Evolutionary conservation across 2,113 vertebrate species (phyloP).

Genomic region (Agapornis roseicollis): DNA sequence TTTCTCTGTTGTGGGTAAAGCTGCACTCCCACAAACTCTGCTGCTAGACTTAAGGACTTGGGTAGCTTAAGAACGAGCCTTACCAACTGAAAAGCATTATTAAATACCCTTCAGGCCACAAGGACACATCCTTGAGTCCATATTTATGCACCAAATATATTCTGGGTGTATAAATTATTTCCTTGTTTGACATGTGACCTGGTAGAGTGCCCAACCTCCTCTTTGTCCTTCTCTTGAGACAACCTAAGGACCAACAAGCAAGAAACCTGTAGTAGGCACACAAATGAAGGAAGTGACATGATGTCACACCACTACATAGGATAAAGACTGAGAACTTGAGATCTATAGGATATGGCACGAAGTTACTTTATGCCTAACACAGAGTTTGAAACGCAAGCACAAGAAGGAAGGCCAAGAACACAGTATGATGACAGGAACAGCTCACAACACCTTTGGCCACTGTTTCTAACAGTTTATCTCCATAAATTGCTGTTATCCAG

Average conservation of each 20-base stretch:
- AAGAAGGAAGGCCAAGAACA: not conserved
- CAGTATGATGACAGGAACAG: not conserved
- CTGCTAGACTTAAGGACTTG: not conserved
- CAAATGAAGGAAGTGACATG: not conserved
- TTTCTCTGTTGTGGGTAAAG: not conserved
- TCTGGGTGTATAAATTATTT: not conserved
- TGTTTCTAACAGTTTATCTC: not conserved
- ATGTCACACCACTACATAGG: not conserved
- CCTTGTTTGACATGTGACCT: not conserved
- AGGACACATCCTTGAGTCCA: not conserved
- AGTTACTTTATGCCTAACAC: not conserved
- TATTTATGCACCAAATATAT: not conserved
- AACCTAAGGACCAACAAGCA: not conserved
- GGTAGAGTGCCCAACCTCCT: not conserved
- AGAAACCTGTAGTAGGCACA: not conserved
- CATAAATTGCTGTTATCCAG: not conserved
- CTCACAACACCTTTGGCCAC: not conserved
- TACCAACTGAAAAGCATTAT: not conserved
- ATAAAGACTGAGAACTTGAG: not conserved
- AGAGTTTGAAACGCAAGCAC: not conserved
- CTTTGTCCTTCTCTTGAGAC: not conserved
- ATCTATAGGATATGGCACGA: not conserved
- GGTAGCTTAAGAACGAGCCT: not conserved
- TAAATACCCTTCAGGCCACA: not conserved
- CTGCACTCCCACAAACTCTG: not conserved